These are phyloP conservation scores for Corydoras maculifer DNA, from an alignment of 2,113 vertebrate genomes.

Conservation along the genomic window DNA sequence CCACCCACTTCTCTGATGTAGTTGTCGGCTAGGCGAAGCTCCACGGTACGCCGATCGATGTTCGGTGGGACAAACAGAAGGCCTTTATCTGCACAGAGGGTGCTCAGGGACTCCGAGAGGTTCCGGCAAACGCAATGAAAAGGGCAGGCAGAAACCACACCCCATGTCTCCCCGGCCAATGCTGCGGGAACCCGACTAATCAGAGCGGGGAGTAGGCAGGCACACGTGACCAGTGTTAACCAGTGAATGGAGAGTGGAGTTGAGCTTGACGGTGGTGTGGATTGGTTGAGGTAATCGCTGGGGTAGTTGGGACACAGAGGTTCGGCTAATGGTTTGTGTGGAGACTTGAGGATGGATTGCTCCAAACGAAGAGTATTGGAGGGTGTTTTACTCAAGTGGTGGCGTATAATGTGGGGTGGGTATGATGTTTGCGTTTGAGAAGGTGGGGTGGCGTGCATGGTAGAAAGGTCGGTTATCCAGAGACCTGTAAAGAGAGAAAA, in stretches of 20 bases:
- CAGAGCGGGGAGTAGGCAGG: slow-evolving; percentile 59
- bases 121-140: slow-evolving; percentile 87
- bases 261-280: slow-evolving; percentile 44
- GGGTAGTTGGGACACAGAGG: slow-evolving; percentile 39
- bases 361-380: slow-evolving; percentile 19
- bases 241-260: slow-evolving; percentile 51
- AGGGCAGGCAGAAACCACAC: slow-evolving; percentile 73
- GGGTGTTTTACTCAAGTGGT: slow-evolving; percentile 29
- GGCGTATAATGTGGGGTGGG: slow-evolving; percentile 35
- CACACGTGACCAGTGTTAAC: slow-evolving; percentile 69
- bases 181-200: slow-evolving; percentile 47
- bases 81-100: slow-evolving; percentile 86
- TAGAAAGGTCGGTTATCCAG: slow-evolving; percentile 63
- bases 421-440: slow-evolving; percentile 56
- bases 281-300: slow-evolving; percentile 49
- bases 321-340: slow-evolving; percentile 6
- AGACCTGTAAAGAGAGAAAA: slow-evolving; percentile 57
- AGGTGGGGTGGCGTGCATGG: slow-evolving; percentile 72
- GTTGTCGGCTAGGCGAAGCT: slow-evolving; percentile 85
- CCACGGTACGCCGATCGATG: slow-evolving; percentile 82
- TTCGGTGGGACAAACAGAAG: slow-evolving; percentile 82
- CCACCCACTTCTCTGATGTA: slow-evolving; percentile 80
- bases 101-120: slow-evolving; percentile 84
- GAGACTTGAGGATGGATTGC: slow-evolving; percentile 23
- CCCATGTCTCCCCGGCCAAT: slow-evolving; percentile 69